Conservation (phyloP, 1,140 invertebrate genomes). For the Anadara kagoshimensis region DNA sequence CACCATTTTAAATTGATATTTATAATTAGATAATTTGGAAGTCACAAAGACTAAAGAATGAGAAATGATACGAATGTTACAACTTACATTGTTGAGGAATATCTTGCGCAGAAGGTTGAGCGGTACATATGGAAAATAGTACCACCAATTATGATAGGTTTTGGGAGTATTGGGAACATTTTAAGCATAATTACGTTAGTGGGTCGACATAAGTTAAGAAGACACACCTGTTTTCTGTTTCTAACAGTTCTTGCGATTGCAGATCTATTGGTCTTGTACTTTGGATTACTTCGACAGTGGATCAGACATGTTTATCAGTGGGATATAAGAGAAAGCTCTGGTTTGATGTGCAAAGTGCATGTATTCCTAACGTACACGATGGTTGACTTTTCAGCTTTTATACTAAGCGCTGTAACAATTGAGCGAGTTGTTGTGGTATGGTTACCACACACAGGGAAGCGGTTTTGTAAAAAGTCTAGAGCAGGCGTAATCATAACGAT, state of each 20-base stretch:
- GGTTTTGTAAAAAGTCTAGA: neutral
- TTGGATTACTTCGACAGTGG: slow-evolving; percentile 5
- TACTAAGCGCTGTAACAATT: slow-evolving; percentile 4
- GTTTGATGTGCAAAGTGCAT: neutral
- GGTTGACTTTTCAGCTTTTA: slow-evolving; percentile 1
- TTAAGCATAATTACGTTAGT: neutral
- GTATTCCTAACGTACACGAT: neutral
- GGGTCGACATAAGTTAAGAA: neutral
- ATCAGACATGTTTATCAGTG: neutral
- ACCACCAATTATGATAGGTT: neutral
- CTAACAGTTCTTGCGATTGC: neutral
- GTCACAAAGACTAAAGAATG: no score
- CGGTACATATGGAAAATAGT: slow-evolving; percentile 1
- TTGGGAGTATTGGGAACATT: neutral
- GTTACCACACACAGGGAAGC: neutral
- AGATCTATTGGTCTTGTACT: neutral
- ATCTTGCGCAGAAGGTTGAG: neutral
- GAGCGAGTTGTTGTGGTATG: neutral
- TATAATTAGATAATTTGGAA: no score
- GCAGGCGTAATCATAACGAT: neutral
- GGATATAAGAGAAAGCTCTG: neutral
- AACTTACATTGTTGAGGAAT: neutral
- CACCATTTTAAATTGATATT: no score
- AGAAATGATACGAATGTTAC: no score
- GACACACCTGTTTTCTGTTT: neutral